Percentiles rank a stretch among this genome's conserved stretches.
Evolutionary conservation across 2,113 vertebrate species (phyloP).

Genomic region (Erpornis zantholeuca): DNA sequence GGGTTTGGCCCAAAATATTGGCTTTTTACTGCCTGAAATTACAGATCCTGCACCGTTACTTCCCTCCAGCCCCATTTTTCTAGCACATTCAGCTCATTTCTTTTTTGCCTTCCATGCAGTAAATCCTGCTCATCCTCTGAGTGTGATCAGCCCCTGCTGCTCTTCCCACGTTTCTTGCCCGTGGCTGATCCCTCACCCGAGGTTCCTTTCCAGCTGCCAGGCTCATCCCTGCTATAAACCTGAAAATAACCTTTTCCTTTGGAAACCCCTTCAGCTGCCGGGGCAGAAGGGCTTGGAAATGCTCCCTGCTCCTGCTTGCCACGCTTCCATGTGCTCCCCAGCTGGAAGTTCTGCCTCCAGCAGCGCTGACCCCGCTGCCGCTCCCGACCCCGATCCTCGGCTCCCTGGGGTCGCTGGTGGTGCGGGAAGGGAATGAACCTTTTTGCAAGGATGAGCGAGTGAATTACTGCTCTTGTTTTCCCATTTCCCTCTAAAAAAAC

Average conservation of each 20-base stretch:
- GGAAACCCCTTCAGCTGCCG: neutral
- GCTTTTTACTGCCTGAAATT: neutral
- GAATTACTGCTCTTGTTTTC: neutral
- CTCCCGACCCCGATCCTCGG: neutral
- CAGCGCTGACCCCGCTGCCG: neutral
- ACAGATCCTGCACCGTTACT: neutral
- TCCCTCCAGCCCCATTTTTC: neutral
- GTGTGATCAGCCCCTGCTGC: neutral
- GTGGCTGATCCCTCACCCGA: neutral
- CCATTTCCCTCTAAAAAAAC: rapidly evolving
- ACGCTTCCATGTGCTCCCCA: neutral
- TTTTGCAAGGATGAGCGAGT: neutral
- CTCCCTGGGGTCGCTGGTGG: neutral
- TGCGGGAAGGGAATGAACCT: neutral
- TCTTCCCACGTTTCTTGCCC: neutral
- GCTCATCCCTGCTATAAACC: neutral
- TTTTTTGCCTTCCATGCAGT: neutral
- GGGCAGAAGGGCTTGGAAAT: neutral
- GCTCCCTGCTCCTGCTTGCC: neutral
- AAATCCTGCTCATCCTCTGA: neutral
- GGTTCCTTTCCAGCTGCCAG: neutral
- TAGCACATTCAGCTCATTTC: neutral
- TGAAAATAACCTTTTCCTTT: neutral
- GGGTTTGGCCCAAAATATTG: neutral
- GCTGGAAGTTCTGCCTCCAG: neutral